phyloP scores from a whole-genome alignment of 2,113 vertebrate genomes.

The Gavialis gangeticus region DNA sequence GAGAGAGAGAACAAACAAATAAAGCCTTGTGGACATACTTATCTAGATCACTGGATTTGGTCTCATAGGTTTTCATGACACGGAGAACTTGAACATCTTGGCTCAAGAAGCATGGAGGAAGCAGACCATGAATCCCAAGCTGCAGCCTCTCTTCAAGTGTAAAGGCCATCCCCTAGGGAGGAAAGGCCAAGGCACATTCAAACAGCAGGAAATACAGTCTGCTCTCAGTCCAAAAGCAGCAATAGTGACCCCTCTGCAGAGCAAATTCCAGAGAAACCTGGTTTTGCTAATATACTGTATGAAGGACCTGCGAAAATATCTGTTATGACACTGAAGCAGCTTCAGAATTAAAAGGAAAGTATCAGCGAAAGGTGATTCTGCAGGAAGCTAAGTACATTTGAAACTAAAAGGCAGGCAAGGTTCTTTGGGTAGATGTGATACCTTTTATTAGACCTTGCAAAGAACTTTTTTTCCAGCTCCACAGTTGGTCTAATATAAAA shows the following conservation, averaged over 20 bases:
- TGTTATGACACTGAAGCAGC: background rate
- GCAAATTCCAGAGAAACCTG: background rate
- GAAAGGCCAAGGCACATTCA: slow-evolving; percentile 14
- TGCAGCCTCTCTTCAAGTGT: slow-evolving; percentile 94
- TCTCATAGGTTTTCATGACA: slow-evolving; percentile 95
- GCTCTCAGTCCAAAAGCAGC: background rate
- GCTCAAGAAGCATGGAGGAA: slow-evolving; percentile 96
- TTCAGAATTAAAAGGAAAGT: background rate
- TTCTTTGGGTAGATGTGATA: too few species aligned
- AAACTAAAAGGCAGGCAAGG: background rate
- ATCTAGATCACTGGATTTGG: slow-evolving; percentile 90
- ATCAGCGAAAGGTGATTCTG: background rate
- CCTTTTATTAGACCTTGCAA: too few species aligned
- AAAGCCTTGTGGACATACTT: slow-evolving; percentile 81
- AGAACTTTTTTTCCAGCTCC: too few species aligned
- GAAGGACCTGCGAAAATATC: background rate
- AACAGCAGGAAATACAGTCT: background rate
- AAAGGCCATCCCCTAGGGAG: slow-evolving; percentile 94
- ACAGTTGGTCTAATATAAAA: too few species aligned
- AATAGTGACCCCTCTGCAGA: background rate
- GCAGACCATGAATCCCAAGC: slow-evolving; percentile 95
- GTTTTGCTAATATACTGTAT: background rate
- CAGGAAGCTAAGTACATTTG: background rate
- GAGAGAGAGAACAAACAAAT: background rate
- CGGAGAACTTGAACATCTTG: slow-evolving; percentile 96